Evolutionary conservation across 2,888 invertebrate species (phyloP).

Genomic region (Ethmia dodecea): DNA sequence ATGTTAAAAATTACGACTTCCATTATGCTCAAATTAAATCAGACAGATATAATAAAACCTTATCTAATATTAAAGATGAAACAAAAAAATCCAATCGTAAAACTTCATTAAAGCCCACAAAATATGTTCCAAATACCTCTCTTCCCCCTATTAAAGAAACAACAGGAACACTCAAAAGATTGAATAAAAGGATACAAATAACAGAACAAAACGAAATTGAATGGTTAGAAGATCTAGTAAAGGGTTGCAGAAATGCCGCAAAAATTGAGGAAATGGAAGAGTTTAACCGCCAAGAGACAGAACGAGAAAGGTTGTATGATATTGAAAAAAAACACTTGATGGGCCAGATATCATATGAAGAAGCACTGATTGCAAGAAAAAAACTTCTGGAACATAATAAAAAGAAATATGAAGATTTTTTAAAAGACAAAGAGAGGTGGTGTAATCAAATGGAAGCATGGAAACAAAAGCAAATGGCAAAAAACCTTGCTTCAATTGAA

Average conservation of each 20-base stretch:
- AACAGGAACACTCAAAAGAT: conserved; percentile 66
- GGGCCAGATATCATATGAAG: conserved; percentile 77
- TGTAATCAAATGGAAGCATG: conserved; percentile 70
- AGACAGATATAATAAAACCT: conserved; percentile 35
- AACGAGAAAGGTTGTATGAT: conserved; percentile 66
- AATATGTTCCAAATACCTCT: conserved; percentile 20
- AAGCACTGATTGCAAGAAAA: conserved; percentile 76
- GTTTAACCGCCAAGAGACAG: conserved; percentile 57
- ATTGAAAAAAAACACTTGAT: conserved; percentile 78
- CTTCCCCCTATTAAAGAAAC: conserved; percentile 59
- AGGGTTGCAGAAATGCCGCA: conserved; percentile 55
- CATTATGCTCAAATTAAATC: conserved; percentile 48
- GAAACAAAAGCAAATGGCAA: conserved; percentile 63
- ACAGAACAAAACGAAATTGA: conserved; percentile 59
- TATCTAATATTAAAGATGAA: conserved; percentile 38
- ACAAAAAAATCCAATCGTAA: conserved; percentile 29
- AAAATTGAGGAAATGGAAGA: conserved; percentile 61
- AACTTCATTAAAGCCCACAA: conserved; percentile 28
- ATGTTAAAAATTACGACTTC: conserved; percentile 40
- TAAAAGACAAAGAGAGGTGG: conserved; percentile 67
- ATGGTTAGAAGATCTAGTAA: conserved; percentile 67
- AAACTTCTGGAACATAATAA: conserved; percentile 64
- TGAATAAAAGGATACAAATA: conserved; percentile 59
- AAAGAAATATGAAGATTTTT: conserved; percentile 65
- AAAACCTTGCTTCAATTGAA: conserved; percentile 65